Evolutionary conservation across 2,888 invertebrate genomes (phyloP), one percentile per base, ranked within the genome.

Genomic region (Listrodromus nycthemerus): DNA sequence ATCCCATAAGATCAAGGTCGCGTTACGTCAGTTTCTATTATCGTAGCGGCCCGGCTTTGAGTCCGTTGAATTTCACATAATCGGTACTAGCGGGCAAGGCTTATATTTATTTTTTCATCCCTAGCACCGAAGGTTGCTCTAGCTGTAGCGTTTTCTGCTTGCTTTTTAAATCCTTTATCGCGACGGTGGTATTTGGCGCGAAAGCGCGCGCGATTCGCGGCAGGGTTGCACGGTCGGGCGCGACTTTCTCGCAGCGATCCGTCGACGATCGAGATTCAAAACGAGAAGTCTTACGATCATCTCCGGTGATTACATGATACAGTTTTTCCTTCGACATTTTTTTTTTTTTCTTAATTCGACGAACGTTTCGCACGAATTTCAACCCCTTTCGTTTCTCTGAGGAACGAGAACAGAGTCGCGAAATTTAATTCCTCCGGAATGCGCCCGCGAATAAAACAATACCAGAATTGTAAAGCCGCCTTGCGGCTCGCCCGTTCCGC

Each of bases 1-100:
- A 52, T 67, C 73, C 52, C 61, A 76, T 80, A 80, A 76, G 80
- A 80, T 80, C 80, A 80, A 80, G 77, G 73, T 71, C 67, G 37
- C 52, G 27, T 75, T 58, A 48, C 74, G 65, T 65, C 65, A 21
- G 52, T 21, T 52, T 52, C 21, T 67, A 16, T 69, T 30, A 45
- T 45, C 61, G 41, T 27, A 30, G n/a, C 37, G 2, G 65, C 33
- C 21, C 13, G 52, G 78, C 58, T 61, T 33, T 33, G 6, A 33
- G 16, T 33, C 21, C 41, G n/a, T 52, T 69, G 19, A 33, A 19
- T 30, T 73, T 69, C 21, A n/a, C 37, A 13, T 71, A 27, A 24
- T 19, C 19, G 10, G n/a, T 55, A 55, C 24, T 21, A 24, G 55
- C 27, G 41, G 4, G 27, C 6, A 4, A 30, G 30, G 10, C 4